Evolutionary conservation across 2,888 invertebrate genomes (phyloP).

Genomic region (Malthinus flaveolus): DNA sequence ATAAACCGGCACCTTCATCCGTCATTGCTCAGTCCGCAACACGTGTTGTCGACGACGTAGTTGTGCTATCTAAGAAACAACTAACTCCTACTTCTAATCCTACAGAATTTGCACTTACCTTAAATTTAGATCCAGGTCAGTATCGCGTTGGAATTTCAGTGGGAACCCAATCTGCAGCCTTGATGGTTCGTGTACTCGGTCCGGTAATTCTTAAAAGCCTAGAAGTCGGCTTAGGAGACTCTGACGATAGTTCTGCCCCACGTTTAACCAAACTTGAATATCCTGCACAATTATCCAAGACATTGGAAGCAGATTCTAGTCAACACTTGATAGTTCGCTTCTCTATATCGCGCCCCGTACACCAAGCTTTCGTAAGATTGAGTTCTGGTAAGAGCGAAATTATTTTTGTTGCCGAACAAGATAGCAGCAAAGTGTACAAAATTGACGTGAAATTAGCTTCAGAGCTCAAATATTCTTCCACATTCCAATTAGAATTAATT

Average conservation of each 20-base stretch:
- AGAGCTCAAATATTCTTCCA: conserved; percentile 78
- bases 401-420: conserved; percentile 91
- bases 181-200: conserved; percentile 70
- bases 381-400: conserved; percentile 77
- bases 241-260: conserved; percentile 84
- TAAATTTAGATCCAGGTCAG: conserved; percentile 83
- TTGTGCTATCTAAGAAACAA: conserved; percentile 71
- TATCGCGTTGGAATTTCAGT: conserved; percentile 82
- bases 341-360: conserved; percentile 72
- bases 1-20: conserved; percentile 71
- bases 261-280: conserved; percentile 73
- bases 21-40: conserved; percentile 76
- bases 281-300: conserved; percentile 70
- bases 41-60: conserved; percentile 71
- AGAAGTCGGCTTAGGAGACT: conserved; percentile 87
- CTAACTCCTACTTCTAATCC: conserved; percentile 60
- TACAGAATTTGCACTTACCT: conserved; percentile 74
- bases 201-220: conserved; percentile 75
- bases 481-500: conserved; percentile 80
- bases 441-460: conserved; percentile 83
- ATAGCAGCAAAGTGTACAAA: conserved; percentile 75
- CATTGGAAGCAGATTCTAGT: conserved; percentile 83
- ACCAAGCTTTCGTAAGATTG: conserved; percentile 86
- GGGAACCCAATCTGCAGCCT: conserved; percentile 59
- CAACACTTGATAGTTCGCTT: conserved; percentile 84